phyloP scores from a whole-genome alignment of 2,888 invertebrate genomes.

The Morpho achilles region DNA sequence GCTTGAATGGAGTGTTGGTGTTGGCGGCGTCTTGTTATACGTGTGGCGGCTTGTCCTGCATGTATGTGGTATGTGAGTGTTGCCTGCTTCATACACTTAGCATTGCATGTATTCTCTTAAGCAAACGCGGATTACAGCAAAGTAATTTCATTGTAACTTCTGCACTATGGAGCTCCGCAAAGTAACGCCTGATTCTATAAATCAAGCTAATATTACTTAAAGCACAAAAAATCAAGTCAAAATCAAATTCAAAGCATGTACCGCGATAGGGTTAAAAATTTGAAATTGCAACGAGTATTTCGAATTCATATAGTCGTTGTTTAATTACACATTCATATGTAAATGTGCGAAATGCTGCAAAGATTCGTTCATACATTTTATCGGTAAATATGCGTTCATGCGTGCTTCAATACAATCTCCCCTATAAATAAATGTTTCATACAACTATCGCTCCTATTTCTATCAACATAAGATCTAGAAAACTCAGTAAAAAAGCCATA shows the following conservation, averaged over 20 bases:
- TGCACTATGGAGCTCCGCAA: no score
- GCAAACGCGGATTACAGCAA: no score
- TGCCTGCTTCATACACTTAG: no score
- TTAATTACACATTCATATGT: constrained; percentile 78
- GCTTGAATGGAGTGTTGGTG: no score
- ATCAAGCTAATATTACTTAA: no score
- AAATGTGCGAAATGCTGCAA: constrained; percentile 66
- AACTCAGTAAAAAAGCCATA: not conserved
- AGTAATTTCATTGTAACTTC: no score
- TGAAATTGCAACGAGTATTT: constrained; percentile 39
- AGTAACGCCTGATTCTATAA: no score
- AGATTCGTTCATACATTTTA: constrained; percentile 63
- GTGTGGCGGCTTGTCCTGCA: no score
- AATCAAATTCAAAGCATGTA: constrained; percentile 10
- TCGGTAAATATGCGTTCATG: constrained; percentile 66
- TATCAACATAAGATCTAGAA: not conserved
- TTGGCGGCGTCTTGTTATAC: no score
- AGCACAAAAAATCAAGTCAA: not conserved
- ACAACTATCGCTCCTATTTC: constrained; percentile 13
- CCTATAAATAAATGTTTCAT: not conserved
- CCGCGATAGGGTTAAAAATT: constrained; percentile 34
- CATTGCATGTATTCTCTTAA: no score
- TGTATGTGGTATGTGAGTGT: no score
- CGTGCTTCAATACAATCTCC: constrained; percentile 47
- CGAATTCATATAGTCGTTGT: constrained; percentile 52